phyloP scores from a whole-genome alignment of 2,113 vertebrate species.

The Proteles cristata region DNA sequence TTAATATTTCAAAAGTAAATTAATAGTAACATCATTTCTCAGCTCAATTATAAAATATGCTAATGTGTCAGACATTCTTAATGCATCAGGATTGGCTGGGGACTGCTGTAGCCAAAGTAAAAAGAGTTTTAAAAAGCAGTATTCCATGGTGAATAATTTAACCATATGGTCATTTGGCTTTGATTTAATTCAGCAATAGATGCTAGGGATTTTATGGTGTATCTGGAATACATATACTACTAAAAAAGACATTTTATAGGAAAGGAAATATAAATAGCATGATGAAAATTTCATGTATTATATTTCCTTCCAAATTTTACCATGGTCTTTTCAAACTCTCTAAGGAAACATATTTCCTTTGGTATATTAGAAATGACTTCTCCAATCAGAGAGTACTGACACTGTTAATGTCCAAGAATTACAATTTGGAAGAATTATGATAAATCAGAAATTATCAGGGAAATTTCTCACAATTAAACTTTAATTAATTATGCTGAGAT shows the following conservation, averaged over 20 bases:
- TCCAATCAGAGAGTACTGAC: neutral
- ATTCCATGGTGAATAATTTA: conserved; percentile 77
- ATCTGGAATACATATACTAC: conserved; percentile 57
- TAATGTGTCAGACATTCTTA: conserved; percentile 75
- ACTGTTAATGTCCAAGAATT: neutral
- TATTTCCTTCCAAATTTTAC: conserved; percentile 57
- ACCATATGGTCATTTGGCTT: conserved; percentile 71
- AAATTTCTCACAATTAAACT: conserved; percentile 52
- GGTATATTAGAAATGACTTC: neutral
- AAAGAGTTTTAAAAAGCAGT: conserved; percentile 72
- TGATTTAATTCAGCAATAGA: conserved; percentile 62
- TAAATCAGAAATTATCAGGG: conserved; percentile 54
- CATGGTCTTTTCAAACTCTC: conserved; percentile 46
- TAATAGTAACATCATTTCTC: conserved; percentile 74
- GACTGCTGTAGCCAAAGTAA: conserved; percentile 25
- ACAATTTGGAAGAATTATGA: conserved; percentile 45
- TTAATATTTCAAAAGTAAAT: conserved; percentile 80
- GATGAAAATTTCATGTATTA: conserved; percentile 59
- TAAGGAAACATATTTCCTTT: conserved; percentile 63
- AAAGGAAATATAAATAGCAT: conserved; percentile 51
- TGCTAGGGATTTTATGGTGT: conserved; percentile 58
- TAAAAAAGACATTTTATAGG: conserved; percentile 65
- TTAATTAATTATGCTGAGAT: neutral
- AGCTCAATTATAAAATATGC: conserved; percentile 72
- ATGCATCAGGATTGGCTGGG: conserved; percentile 60